Conservation (phyloP, 2,113 vertebrate genomes). For the Myiozetetes cayanensis region DNA sequence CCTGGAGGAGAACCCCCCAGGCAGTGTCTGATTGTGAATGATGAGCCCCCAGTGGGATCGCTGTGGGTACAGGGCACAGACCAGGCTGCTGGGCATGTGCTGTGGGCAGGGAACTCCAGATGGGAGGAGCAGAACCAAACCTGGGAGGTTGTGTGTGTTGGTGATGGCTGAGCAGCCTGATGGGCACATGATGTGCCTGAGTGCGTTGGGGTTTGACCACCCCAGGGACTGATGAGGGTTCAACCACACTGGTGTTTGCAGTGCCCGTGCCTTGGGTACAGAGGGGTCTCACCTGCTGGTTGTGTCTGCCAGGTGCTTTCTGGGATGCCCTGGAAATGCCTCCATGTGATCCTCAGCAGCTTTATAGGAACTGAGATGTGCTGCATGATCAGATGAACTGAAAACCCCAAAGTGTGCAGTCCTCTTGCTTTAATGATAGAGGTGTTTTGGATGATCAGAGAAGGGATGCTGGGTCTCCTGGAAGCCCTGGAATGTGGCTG, state of each 20-base stretch:
- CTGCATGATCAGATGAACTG: neutral
- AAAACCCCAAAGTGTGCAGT: neutral
- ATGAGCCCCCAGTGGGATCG: neutral
- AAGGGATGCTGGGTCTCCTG: neutral
- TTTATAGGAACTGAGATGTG: neutral
- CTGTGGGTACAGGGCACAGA: neutral
- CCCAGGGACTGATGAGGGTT: neutral
- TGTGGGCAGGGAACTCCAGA: neutral
- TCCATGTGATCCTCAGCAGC: rapidly evolving
- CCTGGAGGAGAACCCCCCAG: neutral
- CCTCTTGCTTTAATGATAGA: neutral
- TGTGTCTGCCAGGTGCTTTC: neutral
- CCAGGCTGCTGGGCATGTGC: neutral
- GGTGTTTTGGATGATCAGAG: neutral
- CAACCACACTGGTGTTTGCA: rapidly evolving
- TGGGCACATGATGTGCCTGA: rapidly evolving
- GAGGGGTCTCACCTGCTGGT: rapidly evolving
- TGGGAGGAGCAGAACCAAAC: neutral
- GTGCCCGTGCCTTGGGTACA: neutral
- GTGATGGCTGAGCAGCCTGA: neutral
- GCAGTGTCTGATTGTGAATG: neutral
- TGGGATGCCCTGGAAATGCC: neutral
- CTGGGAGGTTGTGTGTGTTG: neutral
- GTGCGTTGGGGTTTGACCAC: neutral
- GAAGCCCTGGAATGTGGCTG: neutral